Evolutionary conservation across 2,113 vertebrate genomes (phyloP), one percentile per base, ranked within the genome.

Genomic region (Indicator maculatus): DNA sequence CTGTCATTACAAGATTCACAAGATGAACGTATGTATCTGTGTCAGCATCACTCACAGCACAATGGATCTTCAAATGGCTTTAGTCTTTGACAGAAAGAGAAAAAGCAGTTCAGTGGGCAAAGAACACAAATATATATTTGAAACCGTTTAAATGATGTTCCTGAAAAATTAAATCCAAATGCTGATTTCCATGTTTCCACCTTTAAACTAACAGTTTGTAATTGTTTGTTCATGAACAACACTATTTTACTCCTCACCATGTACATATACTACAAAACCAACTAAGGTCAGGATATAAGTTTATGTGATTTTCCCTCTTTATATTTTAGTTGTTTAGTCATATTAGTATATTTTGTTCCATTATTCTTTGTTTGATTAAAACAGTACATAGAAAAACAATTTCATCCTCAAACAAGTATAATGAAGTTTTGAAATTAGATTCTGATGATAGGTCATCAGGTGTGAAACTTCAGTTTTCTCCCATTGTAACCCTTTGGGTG

Each of bases 71-170:
- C 56, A 88, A 79, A 89, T 15, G 28, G 9, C 55, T 95, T 92
- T 77, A 88, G 56, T 65, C 60, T 83, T 90, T 88, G 63, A 71
- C 73, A 86, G 53, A 89, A 90, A n/a, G 27, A 76, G 55, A 66
- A 77, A 20, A 89, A 79, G 31, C 16, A 89, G 52, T 6, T 91
- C 21, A 36, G 30, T n/a, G 20, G 11, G 87, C 65, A 70, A 44
- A 72, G 64, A 79, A 15, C 24, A 81, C 14, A 56, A 90, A 93
- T n/a, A 41, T 12, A 26, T 30, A 76, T 83, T 28, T 15, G 8
- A 83, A 56, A 65, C 58, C 4, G 73, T 73, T 78, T 92, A 89
- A 81, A 65, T 65, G 50, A 24, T 13, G n/a, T 78, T 88, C 41
- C 79, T 69, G 31, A 82, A 66, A 61, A 75, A 58, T 26, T 73